Conservation (phyloP, 2,888 invertebrate genomes). For the Anarsia innoxiella region DNA sequence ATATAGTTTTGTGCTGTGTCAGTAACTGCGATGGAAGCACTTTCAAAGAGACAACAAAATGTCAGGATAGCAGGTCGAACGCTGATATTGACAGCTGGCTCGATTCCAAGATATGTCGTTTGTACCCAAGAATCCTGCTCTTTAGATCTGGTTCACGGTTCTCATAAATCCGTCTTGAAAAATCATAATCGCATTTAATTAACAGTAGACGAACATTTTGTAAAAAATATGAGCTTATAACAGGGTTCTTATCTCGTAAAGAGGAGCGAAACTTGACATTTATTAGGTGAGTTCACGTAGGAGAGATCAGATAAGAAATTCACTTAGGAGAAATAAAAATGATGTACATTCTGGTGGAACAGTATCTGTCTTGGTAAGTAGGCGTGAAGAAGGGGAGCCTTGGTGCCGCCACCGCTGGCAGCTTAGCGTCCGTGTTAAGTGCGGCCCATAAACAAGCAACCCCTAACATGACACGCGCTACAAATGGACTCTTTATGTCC, state of each 20-base stretch:
- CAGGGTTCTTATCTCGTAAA: conserved; percentile 20
- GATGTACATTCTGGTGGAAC: conserved; percentile 28
- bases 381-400: no score
- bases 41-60: conserved; percentile 1
- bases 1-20: no score
- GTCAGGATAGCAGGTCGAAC: conserved; percentile 5
- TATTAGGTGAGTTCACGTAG: conserved; percentile 33
- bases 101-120: background rate
- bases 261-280: conserved; percentile 30
- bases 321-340: conserved; percentile 43
- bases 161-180: no score
- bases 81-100: conserved; percentile 7
- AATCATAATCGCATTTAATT: no score
- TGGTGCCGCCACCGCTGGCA: background rate
- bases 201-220: no score
- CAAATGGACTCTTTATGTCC: conserved; percentile 54
- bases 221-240: no score
- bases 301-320: conserved; percentile 47
- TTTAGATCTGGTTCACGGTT: no score
- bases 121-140: background rate
- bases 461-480: conserved; percentile 48
- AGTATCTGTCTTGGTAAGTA: conserved; percentile 20
- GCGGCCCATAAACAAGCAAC: conserved; percentile 48
- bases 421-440: background rate
- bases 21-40: no score